A percentile compares a stretch with the other conserved stretches of the same genome.
These are phyloP conservation scores for Anoura caudifer DNA, from an alignment of 2,113 vertebrate genomes.

Conservation along the genomic window DNA sequence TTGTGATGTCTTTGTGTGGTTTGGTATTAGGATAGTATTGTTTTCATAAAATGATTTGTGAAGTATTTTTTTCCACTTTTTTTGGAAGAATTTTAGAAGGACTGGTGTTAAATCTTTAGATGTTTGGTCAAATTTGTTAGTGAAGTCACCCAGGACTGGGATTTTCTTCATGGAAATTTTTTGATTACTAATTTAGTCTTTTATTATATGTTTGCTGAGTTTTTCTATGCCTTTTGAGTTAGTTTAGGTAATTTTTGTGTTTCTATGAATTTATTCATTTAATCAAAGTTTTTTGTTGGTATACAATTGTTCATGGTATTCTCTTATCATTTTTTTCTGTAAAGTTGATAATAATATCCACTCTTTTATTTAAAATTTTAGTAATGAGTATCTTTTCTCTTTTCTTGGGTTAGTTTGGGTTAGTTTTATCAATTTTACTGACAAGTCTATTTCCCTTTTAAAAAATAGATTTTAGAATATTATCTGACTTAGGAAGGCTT, in stretches of 20 bases:
- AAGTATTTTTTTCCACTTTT: background rate
- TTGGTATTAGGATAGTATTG: background rate
- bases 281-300: background rate
- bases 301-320: background rate
- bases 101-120: background rate
- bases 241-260: background rate
- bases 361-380: background rate
- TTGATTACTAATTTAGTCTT: background rate
- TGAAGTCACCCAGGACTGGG: background rate
- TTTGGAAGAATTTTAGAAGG: background rate
- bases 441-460: background rate
- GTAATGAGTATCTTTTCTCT: background rate
- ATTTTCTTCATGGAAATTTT: background rate
- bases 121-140: background rate
- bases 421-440: background rate
- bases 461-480: background rate
- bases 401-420: background rate
- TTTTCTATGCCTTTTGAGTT: background rate
- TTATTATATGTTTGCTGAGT: background rate
- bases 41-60: background rate
- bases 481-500: background rate
- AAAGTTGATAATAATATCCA: background rate
- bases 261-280: background rate
- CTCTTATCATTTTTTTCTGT: background rate
- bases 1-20: background rate